Conservation (phyloP, 2,888 invertebrate genomes). For the Tetragonisca angustula region DNA sequence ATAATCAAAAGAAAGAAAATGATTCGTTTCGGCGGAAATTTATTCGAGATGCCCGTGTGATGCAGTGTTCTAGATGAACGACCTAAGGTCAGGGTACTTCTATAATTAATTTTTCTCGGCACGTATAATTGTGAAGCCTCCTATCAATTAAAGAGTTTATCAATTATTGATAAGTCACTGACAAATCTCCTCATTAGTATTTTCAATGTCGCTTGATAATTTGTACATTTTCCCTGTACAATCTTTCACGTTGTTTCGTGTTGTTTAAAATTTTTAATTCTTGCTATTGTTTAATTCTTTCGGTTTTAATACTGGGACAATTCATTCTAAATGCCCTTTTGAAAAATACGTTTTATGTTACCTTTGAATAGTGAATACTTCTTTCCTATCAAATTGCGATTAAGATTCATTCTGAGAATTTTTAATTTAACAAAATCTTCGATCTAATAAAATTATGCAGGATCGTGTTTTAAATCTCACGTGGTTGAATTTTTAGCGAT, state of each 20-base stretch:
- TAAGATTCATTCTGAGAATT: too few species aligned
- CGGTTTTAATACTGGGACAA: too few species aligned
- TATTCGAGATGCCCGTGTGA: not conserved
- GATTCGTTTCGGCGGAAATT: not conserved
- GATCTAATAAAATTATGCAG: too few species aligned
- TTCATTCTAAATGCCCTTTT: too few species aligned
- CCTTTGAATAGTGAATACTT: too few species aligned
- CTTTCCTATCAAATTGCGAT: too few species aligned
- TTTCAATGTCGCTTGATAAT: not conserved
- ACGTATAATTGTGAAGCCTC: not conserved
- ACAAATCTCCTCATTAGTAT: not conserved
- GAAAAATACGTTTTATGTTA: too few species aligned
- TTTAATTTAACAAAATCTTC: too few species aligned
- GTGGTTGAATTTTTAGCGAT: too few species aligned
- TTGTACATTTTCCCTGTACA: not conserved
- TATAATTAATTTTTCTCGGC: not conserved
- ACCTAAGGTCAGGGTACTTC: not conserved
- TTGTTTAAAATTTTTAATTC: accelerated
- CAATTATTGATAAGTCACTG: not conserved
- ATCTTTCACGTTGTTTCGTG: not conserved
- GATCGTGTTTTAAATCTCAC: too few species aligned
- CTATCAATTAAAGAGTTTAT: conserved; percentile 2
- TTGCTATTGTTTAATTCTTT: too few species aligned
- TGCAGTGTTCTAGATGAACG: conserved; percentile 9
- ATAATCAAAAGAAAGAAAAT: not conserved